phyloP scores from a whole-genome alignment of 1,140 invertebrate genomes.

The Saccostrea cuccullata region DNA sequence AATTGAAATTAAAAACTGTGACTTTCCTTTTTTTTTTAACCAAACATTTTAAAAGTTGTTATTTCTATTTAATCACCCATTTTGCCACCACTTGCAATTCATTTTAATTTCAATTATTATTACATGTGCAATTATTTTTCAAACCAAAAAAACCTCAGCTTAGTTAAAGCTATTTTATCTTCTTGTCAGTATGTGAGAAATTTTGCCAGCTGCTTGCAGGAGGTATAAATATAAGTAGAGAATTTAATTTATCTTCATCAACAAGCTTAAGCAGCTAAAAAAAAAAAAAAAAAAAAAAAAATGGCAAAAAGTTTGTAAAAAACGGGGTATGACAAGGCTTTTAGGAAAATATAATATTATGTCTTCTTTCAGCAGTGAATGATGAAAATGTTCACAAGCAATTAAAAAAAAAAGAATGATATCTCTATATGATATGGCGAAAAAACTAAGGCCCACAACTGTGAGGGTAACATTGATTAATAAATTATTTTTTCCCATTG shows the following conservation, averaged over 20 bases:
- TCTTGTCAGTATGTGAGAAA: neutral
- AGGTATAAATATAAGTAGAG: neutral
- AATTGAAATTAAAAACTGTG: too few species aligned
- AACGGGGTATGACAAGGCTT: neutral
- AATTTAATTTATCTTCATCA: neutral
- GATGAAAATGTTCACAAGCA: slow-evolving; percentile 10
- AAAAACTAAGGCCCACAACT: slow-evolving; percentile 1
- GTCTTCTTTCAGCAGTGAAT: slow-evolving; percentile 26
- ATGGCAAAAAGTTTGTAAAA: neutral
- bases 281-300: neutral
- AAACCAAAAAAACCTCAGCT: too few species aligned
- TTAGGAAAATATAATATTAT: neutral
- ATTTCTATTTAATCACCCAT: too few species aligned
- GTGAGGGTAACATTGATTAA: slow-evolving; percentile 16
- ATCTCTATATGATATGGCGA: neutral
- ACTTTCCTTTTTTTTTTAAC: too few species aligned
- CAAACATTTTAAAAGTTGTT: too few species aligned
- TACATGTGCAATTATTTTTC: too few species aligned
- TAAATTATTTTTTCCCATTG: slow-evolving; percentile 26
- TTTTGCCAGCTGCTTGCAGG: neutral
- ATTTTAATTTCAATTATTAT: too few species aligned
- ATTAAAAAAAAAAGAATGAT: neutral
- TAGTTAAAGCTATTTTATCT: neutral
- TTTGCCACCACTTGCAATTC: too few species aligned
- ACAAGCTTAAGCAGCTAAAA: neutral